Base-by-base conservation (phyloP, 2,888 invertebrate species). In the Meiosimyza platycephala region DNA sequence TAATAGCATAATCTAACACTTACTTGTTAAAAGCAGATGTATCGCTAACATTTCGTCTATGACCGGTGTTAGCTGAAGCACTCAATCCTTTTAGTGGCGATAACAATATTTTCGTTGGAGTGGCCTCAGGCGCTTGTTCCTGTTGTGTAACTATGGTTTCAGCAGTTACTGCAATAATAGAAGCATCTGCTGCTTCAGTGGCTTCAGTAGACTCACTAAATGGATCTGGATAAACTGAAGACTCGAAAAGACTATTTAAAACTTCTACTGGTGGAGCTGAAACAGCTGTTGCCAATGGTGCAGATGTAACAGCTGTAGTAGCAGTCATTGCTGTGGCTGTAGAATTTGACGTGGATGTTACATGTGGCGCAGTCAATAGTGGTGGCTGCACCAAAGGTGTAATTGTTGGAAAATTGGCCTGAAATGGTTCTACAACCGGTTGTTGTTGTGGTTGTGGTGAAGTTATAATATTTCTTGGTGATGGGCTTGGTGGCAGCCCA, bases 1-100 rank as follows among this genome's bases (percentile, higher is more conserved):
- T 55, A 62, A 66, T 52, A 60, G 51, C n/a, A 28, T n/a, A 47
- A 54, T 48, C 33, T 6, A 22, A 62, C 52, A 79, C 90, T 88
- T 88, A 93, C 93, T 93, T 93, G 84, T 93, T 93, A 82, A 94
- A 94, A 78, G 94, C 93, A 71, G 93, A 93, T 2, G 95, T 95
- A 83, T 95, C 95, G 83, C 94, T 94, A 86, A 94, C 93, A 85
- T 95, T 94, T 72, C 95, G 89, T 70, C 95, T 88, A 84, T 95
- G 95, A 9, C 91, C 90, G 68, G 67, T 72, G 66, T 18, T 70
- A 59, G 62, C 51, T n/a, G 18, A 28, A 15, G 54, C 28, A 52
- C 72, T 79, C 50, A 62, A 74, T 13, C 79, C 75, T 76, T 86
- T 86, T 11, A 86, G 85, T 57, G 86, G 83, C 50, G 83, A 82